Base-by-base conservation (phyloP, 2,888 invertebrate genomes). In the Polydrusus cervinus region DNA sequence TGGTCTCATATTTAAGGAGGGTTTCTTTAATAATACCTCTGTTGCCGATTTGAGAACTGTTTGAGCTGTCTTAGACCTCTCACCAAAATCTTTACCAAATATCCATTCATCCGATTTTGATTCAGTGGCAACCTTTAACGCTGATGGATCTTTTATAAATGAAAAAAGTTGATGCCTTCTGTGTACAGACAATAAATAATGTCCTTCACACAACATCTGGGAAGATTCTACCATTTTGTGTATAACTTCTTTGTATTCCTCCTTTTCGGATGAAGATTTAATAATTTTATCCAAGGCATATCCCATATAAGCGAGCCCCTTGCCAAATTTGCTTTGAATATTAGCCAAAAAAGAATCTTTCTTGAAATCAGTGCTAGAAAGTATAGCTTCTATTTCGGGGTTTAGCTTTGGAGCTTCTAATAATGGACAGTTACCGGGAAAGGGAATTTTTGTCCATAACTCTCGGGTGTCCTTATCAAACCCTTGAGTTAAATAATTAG, bases 371-470 rank as follows among this genome's bases (percentile, higher is more conserved):
- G 49, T 18, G 18, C 14, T 49, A 49, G 49, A 49, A 49, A 49
- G 49, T 49, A 49, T 49, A 49, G 49, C 49, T 49, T 49, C 49
- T 49, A 49, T 61, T 60, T 73, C 57, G 53, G 40, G 70, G 20
- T 73, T 55, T 38, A 68, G 60, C 47, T 34, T 18, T 14, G 57
- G 71, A 18, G 53, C 71, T 47, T 30, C 14, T 47, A 65, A 43
- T 18, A 13, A 47, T 45, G 45, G 3, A 65, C 65, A 65, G 49
- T 65, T 65, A 16, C 40, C 68, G 49, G 53, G 68, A 20, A 68
- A 55, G n/a, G 25, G 34, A 14, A 47, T 65, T 13, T 49, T 45
- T 25, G 65, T 18, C 30, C 45, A 49, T 18, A 25, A 11, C 34
- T 45, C 20, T 49, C 65, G 16, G 16, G 49, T 49, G 10, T 65